Base-by-base conservation (phyloP, 2,113 vertebrate species). In the Megaceryle torquata region DNA sequence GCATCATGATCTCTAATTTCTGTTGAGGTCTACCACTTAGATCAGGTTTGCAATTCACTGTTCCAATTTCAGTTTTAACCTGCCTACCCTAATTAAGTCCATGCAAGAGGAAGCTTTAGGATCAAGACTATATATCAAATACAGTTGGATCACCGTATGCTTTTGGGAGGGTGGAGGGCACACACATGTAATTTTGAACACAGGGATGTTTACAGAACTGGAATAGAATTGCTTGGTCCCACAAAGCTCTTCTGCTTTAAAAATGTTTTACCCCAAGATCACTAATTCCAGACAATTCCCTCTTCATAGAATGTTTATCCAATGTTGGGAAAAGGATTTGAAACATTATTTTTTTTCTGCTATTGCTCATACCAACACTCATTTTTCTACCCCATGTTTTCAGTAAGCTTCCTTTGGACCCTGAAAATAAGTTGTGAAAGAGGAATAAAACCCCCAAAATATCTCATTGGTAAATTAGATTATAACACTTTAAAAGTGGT, bases 401-500 rank as follows among this genome's bases (percentile, higher is more conserved):
- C 92, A 83, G 57, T 91, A 84, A 93, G 78, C 89, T 97, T 97
- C 97, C 95, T 98, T 96, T 98, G 98, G 98, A 98, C 96, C 98
- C 97, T 97, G 94, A 97, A 96, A 96, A 81, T 88, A 96, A 94
- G 59, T 31, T 93, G 95, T 77, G 91, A 93, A 96, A 97, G 31
- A 91, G 68, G 46, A 39, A 67, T 37, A 90, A 93, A 91, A 92
- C 86, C 15, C 70, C 21, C 74, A 78, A 96, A 79, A 86, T 92
- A 96, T 86, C 87, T 98, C 94, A 98, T 90, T 97, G 97, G 97
- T 98, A 97, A 96, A 94, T 98, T 91, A 97, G 83, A 95, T 84
- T 96, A 97, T 96, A 98, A 97, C 97, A 96, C 95, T 97, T 97
- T 82, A 94, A 97, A 98, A 98, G 98, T 98, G 98, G 98, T 98